These are phyloP conservation scores for Melanchra persicariae DNA, from an alignment of 2,888 invertebrate genomes.

Conservation along the genomic window DNA sequence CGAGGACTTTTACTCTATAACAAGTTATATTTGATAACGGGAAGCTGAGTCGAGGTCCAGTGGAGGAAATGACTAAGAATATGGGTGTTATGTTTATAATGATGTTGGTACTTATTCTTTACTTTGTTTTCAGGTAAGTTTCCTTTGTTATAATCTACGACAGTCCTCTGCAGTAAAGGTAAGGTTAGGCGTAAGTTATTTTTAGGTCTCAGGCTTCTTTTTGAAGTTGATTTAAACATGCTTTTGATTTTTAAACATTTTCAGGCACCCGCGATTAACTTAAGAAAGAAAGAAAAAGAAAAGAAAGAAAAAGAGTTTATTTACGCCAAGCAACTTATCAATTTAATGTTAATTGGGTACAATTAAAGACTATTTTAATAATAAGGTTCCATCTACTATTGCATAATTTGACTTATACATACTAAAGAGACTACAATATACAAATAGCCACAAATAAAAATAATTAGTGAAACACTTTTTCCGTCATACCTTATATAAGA, in stretches of 20 bases:
- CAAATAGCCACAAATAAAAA: too few species aligned
- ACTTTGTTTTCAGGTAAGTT: slow-evolving; percentile 58
- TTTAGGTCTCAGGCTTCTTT: background rate
- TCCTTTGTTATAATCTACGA: background rate
- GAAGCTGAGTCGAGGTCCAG: background rate
- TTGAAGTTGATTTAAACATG: too few species aligned
- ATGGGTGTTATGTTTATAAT: background rate
- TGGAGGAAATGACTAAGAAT: background rate
- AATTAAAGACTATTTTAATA: too few species aligned
- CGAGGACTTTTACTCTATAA: background rate
- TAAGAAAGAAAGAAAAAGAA: too few species aligned
- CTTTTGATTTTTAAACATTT: background rate
- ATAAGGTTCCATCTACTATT: too few species aligned
- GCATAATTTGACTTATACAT: too few species aligned
- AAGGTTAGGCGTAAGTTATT: slow-evolving; percentile 41
- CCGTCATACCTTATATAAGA: too few species aligned
- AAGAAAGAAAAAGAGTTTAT: too few species aligned
- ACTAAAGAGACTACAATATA: too few species aligned
- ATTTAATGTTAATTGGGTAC: background rate
- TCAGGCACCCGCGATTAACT: too few species aligned
- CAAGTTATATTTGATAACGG: background rate
- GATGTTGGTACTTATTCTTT: background rate
- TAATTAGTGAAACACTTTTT: too few species aligned
- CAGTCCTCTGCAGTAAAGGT: slow-evolving; percentile 26
- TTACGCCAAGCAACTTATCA: background rate